Evolutionary conservation across 2,888 invertebrate species (phyloP).

Genomic region (Trichogramma evanescens): DNA sequence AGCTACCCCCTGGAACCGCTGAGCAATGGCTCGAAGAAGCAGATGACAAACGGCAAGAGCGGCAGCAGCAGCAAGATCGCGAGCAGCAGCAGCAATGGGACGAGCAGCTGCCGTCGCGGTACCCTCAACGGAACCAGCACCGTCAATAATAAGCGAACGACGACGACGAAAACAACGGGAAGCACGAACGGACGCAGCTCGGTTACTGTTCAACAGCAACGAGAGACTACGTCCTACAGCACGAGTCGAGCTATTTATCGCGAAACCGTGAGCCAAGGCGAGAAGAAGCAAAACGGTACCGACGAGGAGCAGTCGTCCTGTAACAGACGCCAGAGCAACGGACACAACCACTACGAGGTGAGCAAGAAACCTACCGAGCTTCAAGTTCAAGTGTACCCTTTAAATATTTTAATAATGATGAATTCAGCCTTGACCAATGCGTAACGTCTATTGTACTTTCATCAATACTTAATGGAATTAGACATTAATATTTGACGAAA

Average conservation of each 20-base stretch:
- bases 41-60: slow-evolving; percentile 17
- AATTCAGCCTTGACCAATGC: slow-evolving; percentile 20
- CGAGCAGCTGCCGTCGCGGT: background rate
- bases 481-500: too few species aligned
- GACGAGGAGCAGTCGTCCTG: background rate
- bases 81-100: background rate
- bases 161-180: background rate
- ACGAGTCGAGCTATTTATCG: too few species aligned
- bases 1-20: slow-evolving; percentile 77
- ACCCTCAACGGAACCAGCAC: background rate
- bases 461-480: slow-evolving; percentile 27
- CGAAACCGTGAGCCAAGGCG: too few species aligned
- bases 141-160: background rate
- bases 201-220: background rate
- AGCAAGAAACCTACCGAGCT: too few species aligned
- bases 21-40: slow-evolving; percentile 49
- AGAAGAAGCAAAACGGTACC: too few species aligned
- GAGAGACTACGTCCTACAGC: background rate
- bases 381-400: too few species aligned
- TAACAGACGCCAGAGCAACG: background rate
- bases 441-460: slow-evolving; percentile 36
- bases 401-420: too few species aligned
- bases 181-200: background rate
- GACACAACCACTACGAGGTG: background rate
- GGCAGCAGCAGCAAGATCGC: background rate